Evolutionary conservation across 2,888 invertebrate genomes (phyloP).

Genomic region (Orthonychiurus folsomi): DNA sequence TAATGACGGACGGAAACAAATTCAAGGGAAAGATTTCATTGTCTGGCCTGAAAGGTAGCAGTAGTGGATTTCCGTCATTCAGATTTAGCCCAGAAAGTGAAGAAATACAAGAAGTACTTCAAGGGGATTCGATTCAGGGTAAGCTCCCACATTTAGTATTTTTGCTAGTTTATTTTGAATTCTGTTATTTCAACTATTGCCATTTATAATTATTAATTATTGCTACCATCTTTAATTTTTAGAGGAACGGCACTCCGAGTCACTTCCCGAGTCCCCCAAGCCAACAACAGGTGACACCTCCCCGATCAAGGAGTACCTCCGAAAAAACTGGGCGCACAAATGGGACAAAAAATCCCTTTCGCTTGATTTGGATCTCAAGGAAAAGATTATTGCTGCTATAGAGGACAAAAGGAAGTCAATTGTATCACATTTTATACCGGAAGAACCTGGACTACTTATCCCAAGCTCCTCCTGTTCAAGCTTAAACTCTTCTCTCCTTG

Average conservation of each 20-base stretch:
- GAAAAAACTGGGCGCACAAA: slow-evolving; percentile 37
- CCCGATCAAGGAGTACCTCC: slow-evolving; percentile 41
- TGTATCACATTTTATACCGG: slow-evolving; percentile 34
- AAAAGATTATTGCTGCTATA: slow-evolving; percentile 35
- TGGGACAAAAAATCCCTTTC: slow-evolving; percentile 37
- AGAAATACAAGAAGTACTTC: slow-evolving; percentile 36
- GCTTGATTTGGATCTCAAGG: slow-evolving; percentile 36
- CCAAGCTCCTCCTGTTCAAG: not conserved
- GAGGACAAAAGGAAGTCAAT: slow-evolving; percentile 37
- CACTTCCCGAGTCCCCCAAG: slow-evolving; percentile 27
- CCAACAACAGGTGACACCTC: slow-evolving; percentile 36
- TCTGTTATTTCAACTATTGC: no score
- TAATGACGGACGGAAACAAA: no score
- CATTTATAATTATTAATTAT: no score
- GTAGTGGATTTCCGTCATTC: slow-evolving; percentile 31
- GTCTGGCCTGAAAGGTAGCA: no score
- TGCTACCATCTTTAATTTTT: not conserved
- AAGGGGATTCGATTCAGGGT: no score
- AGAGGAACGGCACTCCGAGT: slow-evolving; percentile 10
- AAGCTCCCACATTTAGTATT: no score
- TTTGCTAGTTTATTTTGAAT: no score
- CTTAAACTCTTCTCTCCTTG: no score
- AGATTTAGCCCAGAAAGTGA: slow-evolving; percentile 37
- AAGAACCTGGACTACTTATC: slow-evolving; percentile 23
- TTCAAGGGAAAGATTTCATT: no score